Base-by-base conservation (phyloP, 2,113 vertebrate species). In the Ceyx margarethae region DNA sequence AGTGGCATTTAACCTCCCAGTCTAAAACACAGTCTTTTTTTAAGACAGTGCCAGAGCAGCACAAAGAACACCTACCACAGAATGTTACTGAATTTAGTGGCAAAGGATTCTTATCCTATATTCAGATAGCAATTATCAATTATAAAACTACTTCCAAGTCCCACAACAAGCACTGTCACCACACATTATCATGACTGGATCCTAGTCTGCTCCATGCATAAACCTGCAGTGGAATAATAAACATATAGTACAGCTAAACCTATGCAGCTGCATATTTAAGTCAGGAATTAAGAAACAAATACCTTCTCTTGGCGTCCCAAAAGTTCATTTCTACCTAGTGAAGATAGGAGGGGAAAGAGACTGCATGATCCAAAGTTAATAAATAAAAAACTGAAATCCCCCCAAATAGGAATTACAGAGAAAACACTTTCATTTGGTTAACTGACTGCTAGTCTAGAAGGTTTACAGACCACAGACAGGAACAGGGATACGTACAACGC, bases 401-500 rank as follows among this genome's bases (percentile, higher is more conserved):
- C 5, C 58, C 74, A 78, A 67, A 75, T n/a, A 46, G 76, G 15
- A 22, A 40, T 51, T 72, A 64, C 29, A 69, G 58, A 81, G 33
- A 54, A 81, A 76, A 79, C 9, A 29, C 14, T 69, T 73, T 28
- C 17, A 81, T 73, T 87, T 73, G 46, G 42, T 67, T 81, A 73
- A 79, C 53, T 33, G 37, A 81, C 15, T 50, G 33, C 22, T 82
- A 71, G 35, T 77, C 60, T 11, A 81, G 23, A 78, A 54, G 23
- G 43, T 48, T 64, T 82, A 48, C 29, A 37, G 84, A 40, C 25
- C 74, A 83, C 53, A 81, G 22, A 20, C 28, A 75, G 51, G 33
- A 0, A 0, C 6, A 28, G 22, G 62, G 16, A 33, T 71, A 54
- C 0, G 1, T 31, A 37, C 16, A 21, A 86, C n/a, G 58, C 1